Base-by-base conservation (phyloP, 2,113 vertebrate genomes). In the Poeciliopsis prolifica region DNA sequence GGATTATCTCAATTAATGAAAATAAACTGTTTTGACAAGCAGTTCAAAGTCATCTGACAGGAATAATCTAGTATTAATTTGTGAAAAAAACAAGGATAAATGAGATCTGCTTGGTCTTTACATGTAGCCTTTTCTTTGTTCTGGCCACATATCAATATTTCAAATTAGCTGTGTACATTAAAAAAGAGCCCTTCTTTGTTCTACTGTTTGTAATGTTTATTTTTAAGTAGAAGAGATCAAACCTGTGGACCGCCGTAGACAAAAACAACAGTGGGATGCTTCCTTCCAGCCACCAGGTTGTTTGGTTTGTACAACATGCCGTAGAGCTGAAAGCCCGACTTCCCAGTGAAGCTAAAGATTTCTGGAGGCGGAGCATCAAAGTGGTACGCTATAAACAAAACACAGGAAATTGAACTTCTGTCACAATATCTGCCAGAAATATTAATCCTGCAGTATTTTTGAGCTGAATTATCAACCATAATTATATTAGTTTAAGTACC, bases 211-310 rank as follows among this genome's bases (percentile, higher is more conserved):
- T 10, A 7, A 35, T 66, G 22, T 37, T 24, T 51, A 11, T 37
- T 33, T 42, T 31, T 35, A 0, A 65, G 1, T 1, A 2, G 37
- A 24, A 28, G 58, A 51, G 72, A 54, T 74, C 82, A 3, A 68
- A 98, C 97, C 97, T 99, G 97, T 13, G 97, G 97, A 6, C 97
- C 97, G 1, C 97, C 97, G 0, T 98, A 99, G 1, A 98, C 96
- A 13, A 98, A 98, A 37, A 99, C 94, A 35, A 98, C 95, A 0
- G 97, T 97, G 85, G 97, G 97, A 82, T 98, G 97, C 66, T 97
- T 99, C 92, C 90, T 95, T 70, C 96, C 96, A 0, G 96, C 95
- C 44, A 95, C 93, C 74, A 98, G 87, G 12, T 96, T 90, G 3
- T 96, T 95, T 0, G 97, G 97, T 87, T 97, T 97, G 93, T 98